Evolutionary conservation across 2,113 vertebrate species (phyloP).

Genomic region (Indri indri): DNA sequence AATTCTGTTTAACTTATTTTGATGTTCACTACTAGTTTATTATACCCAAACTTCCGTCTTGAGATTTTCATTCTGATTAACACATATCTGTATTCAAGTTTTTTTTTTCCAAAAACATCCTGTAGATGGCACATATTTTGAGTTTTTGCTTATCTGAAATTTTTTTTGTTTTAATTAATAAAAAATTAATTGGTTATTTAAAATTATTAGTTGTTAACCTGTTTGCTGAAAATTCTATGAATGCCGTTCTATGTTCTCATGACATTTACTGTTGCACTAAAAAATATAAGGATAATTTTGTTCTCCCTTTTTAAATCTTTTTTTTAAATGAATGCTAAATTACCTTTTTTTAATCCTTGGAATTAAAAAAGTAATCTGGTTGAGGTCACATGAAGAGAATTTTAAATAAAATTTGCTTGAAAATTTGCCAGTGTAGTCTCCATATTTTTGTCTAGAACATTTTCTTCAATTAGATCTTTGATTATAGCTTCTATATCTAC

Average conservation of each 20-base stretch:
- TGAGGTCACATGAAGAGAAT: not conserved
- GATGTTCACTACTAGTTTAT: not conserved
- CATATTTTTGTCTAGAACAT: not conserved
- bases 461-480: not conserved
- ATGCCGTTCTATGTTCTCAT: not conserved
- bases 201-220: not conserved
- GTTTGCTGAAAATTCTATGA: not conserved
- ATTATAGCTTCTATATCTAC: not conserved
- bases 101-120: not conserved
- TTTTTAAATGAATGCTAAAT: not conserved
- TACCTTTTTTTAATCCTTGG: not conserved
- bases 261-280: not conserved
- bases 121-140: not conserved
- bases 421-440: not conserved
- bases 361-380: not conserved
- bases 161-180: not conserved
- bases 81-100: not conserved
- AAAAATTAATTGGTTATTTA: not conserved
- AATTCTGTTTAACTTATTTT: not conserved
- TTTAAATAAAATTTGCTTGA: not conserved
- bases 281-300: not conserved
- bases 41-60: not conserved
- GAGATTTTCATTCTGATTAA: not conserved
- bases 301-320: not conserved
- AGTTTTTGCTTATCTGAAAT: not conserved